Percentiles rank a stretch among this genome's conserved stretches.
phyloP scores from a whole-genome alignment of 2,113 vertebrate species.

The Antidorcas marsupialis region DNA sequence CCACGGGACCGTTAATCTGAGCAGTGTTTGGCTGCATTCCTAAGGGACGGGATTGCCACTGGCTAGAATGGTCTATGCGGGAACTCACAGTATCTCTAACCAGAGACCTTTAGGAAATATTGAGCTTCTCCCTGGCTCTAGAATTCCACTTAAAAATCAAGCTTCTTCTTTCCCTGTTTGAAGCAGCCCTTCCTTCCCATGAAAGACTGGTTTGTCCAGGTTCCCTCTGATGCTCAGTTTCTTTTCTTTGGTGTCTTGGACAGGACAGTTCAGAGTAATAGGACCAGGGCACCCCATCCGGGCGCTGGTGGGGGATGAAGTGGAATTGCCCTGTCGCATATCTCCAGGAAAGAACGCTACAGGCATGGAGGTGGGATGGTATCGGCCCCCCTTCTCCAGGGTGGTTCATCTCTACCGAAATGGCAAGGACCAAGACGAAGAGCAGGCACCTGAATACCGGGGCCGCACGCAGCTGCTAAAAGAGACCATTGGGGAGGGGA shows the following conservation, averaged over 20 bases:
- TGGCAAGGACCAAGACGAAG: slow-evolving; percentile 57
- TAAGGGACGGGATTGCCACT: neutral
- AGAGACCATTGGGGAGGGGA: slow-evolving; percentile 60
- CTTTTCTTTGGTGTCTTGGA: neutral
- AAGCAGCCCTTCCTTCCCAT: neutral
- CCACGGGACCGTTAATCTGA: neutral
- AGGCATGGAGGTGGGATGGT: slow-evolving; percentile 74
- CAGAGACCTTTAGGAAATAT: neutral
- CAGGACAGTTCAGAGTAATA: slow-evolving; percentile 71
- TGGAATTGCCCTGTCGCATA: slow-evolving; percentile 59
- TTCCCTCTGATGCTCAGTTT: neutral
- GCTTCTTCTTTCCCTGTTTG: neutral
- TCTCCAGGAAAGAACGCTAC: slow-evolving; percentile 62
- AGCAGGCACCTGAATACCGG: slow-evolving; percentile 61
- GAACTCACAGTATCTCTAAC: neutral
- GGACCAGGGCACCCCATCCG: slow-evolving; percentile 43
- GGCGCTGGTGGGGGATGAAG: slow-evolving; percentile 61
- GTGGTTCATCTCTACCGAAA: slow-evolving; percentile 70
- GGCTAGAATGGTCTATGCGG: neutral
- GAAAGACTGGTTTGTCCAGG: neutral
- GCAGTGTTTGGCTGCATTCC: too few species aligned
- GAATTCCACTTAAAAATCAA: neutral
- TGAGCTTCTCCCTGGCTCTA: neutral
- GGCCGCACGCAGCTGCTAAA: slow-evolving; percentile 70
- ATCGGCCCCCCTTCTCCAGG: slow-evolving; percentile 59